Evolutionary conservation across 2,113 vertebrate genomes (phyloP).

Genomic region (Hippocampus mohnikei): DNA sequence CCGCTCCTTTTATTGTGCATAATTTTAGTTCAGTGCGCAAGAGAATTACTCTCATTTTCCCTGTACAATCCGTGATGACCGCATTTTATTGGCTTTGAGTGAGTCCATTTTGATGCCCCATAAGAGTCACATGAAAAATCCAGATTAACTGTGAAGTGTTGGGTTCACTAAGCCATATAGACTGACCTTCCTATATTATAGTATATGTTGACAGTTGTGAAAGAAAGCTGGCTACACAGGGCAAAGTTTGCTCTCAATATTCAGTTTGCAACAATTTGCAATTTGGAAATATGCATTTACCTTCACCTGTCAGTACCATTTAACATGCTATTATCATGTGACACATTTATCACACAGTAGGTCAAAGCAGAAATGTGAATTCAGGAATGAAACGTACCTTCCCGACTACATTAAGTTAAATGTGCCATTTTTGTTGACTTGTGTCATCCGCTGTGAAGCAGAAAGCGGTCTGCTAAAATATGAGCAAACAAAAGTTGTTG

Average conservation of each 20-base stretch:
- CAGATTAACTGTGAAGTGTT: slow-evolving; percentile 1
- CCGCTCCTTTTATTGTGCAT: background rate
- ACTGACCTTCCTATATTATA: slow-evolving; percentile 2
- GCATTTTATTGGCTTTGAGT: slow-evolving; percentile 1
- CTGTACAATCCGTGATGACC: background rate
- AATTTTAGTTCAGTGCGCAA: slow-evolving; percentile 5
- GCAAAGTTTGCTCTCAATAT: background rate
- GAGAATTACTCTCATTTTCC: background rate
- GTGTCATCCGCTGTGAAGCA: background rate
- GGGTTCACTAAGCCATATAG: background rate
- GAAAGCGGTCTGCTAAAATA: background rate
- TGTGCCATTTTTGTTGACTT: background rate
- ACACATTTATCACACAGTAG: background rate
- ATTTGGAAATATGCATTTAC: background rate
- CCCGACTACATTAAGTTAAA: background rate
- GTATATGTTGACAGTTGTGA: background rate
- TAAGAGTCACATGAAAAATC: slow-evolving; percentile 8
- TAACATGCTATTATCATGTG: background rate
- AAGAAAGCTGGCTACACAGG: background rate
- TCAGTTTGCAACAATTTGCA: background rate
- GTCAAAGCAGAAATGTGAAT: background rate
- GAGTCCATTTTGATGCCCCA: background rate
- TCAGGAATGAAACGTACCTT: background rate
- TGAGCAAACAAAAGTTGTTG: background rate
- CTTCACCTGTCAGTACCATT: background rate